Conservation (phyloP, 2,888 invertebrate species). For the Dicranocentrus wangi region DNA sequence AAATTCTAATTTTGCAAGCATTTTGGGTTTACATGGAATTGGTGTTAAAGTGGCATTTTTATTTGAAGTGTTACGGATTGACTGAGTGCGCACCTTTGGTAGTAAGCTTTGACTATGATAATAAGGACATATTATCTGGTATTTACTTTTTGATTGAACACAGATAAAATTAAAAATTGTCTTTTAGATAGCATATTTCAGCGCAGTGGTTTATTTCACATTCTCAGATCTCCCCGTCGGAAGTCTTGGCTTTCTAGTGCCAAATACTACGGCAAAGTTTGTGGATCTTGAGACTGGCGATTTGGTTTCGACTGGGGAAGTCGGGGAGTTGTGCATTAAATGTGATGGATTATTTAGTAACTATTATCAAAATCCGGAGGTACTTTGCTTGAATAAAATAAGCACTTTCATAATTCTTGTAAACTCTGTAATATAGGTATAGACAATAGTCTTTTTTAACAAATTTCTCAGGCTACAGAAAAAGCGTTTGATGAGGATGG, state of each 20-base stretch:
- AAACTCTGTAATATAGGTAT: not conserved
- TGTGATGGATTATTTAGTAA: constrained; percentile 64
- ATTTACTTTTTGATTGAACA: not conserved
- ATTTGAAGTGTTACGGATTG: constrained; percentile 67
- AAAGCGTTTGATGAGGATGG: constrained; percentile 62
- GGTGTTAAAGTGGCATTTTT: not conserved
- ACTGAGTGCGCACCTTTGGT: constrained; percentile 63
- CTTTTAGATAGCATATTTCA: too few relatives aligned
- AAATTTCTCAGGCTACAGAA: constrained; percentile 70
- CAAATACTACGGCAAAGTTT: constrained; percentile 74
- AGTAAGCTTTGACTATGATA: constrained; percentile 24
- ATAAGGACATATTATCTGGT: not conserved
- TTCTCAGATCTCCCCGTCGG: constrained; percentile 52
- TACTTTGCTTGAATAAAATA: constrained; percentile 30
- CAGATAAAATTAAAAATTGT: too few relatives aligned
- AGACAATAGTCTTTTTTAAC: too few relatives aligned
- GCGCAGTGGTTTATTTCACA: constrained; percentile 34
- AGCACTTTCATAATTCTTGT: too few relatives aligned
- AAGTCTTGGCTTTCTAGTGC: constrained; percentile 67
- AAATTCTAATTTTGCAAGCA: not conserved
- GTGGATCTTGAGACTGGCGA: constrained; percentile 71
- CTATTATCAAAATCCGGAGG: constrained; percentile 67
- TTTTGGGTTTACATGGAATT: not conserved
- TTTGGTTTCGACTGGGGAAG: constrained; percentile 74
- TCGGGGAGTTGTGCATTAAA: constrained; percentile 76